These are phyloP conservation scores for Oreochromis aureus DNA, from an alignment of 2,113 vertebrate species.

Conservation along the genomic window DNA sequence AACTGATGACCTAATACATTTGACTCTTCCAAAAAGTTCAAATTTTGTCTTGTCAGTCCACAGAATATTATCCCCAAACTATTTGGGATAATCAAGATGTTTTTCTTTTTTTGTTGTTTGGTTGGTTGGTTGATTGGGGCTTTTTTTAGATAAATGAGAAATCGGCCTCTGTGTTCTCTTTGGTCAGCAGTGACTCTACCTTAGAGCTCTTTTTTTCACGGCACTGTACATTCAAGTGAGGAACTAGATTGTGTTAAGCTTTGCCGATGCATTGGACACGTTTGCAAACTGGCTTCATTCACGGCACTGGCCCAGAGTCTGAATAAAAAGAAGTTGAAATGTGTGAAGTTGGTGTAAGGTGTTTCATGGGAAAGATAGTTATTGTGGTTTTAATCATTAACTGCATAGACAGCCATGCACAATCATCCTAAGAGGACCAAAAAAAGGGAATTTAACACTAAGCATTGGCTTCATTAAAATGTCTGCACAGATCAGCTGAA, in stretches of 20 bases:
- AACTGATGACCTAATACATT: background rate
- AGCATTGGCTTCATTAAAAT: background rate
- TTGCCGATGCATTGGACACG: background rate
- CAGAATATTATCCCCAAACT: fast-evolving
- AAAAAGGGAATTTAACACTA: background rate
- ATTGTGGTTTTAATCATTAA: background rate
- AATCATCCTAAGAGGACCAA: background rate
- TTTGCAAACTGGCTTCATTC: background rate
- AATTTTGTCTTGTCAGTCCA: background rate
- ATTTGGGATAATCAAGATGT: background rate
- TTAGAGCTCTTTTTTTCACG: background rate
- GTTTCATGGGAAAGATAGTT: background rate
- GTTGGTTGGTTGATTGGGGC: background rate
- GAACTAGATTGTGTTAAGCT: background rate
- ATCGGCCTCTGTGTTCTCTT: fast-evolving
- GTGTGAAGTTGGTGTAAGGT: background rate
- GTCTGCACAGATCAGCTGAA: background rate
- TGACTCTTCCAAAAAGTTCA: background rate
- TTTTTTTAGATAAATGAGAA: fast-evolving
- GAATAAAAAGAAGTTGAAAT: background rate
- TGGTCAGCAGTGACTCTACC: background rate
- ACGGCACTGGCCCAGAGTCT: fast-evolving
- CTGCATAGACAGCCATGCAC: background rate
- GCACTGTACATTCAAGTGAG: background rate
- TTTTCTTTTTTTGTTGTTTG: background rate